These are phyloP conservation scores for Ectobius pallidus DNA, from an alignment of 2,888 invertebrate species.

Conservation along the genomic window DNA sequence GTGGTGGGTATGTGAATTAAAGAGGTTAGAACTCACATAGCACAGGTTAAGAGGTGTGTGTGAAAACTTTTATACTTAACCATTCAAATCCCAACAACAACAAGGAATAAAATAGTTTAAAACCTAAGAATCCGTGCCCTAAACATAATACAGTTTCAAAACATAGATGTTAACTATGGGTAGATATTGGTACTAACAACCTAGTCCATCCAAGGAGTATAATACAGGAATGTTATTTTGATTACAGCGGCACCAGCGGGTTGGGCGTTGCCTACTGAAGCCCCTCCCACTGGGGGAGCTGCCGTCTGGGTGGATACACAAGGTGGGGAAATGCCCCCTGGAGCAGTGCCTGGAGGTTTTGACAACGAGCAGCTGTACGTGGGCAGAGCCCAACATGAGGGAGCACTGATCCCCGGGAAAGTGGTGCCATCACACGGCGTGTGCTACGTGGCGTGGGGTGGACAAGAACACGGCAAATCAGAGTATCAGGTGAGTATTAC, in stretches of 20 bases:
- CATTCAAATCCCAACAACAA: no score
- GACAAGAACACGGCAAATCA: constrained; percentile 68
- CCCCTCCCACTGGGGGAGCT: constrained; percentile 51
- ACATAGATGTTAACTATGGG: no score
- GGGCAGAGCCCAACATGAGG: constrained; percentile 71
- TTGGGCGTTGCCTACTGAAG: constrained; percentile 31
- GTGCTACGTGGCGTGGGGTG: constrained; percentile 79
- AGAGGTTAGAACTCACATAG: no score
- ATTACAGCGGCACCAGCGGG: constrained; percentile 36
- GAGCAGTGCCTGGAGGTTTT: constrained; percentile 72
- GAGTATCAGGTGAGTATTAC: constrained; percentile 68
- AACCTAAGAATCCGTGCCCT: no score
- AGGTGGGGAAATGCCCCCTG: constrained; percentile 73
- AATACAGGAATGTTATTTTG: no score
- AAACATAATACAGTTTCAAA: no score
- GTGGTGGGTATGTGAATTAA: no score
- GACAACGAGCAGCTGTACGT: constrained; percentile 69
- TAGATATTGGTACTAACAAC: no score
- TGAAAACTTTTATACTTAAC: no score
- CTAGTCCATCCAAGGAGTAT: no score
- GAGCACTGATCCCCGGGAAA: constrained; percentile 81
- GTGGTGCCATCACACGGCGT: constrained; percentile 71
- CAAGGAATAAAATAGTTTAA: no score
- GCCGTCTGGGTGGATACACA: constrained; percentile 71
- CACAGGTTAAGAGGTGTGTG: no score